These are phyloP conservation scores for Rhinoderma darwinii DNA, from an alignment of 2,113 vertebrate genomes.

Conservation along the genomic window DNA sequence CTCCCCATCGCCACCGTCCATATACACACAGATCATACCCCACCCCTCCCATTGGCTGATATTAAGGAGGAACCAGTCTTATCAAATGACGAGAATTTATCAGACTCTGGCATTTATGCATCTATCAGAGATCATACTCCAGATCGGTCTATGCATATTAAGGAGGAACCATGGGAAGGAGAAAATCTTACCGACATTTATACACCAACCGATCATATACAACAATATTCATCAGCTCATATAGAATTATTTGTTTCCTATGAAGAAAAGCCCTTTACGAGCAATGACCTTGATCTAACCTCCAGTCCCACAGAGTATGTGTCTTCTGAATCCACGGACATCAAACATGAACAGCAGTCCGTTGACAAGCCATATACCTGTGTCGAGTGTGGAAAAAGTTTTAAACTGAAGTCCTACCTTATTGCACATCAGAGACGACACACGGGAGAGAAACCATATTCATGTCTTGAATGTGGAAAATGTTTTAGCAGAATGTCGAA, in stretches of 20 bases:
- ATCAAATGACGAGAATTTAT: neutral
- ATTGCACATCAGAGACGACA: neutral
- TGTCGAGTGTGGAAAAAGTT: neutral
- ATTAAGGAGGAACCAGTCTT: neutral
- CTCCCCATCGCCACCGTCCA: neutral
- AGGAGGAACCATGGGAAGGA: neutral
- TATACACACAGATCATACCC: neutral
- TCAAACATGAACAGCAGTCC: neutral
- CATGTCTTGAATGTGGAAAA: neutral
- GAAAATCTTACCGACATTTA: neutral
- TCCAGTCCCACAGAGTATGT: neutral
- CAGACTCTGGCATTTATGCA: neutral
- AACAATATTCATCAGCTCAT: neutral
- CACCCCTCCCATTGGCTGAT: neutral
- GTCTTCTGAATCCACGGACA: neutral
- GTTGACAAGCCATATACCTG: neutral
- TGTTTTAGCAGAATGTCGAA: conserved; percentile 17
- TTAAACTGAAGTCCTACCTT: neutral
- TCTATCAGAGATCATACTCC: neutral
- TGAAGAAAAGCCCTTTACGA: neutral
- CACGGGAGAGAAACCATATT: neutral
- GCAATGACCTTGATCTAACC: neutral
- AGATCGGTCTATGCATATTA: neutral
- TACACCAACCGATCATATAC: neutral
- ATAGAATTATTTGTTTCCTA: neutral